Percentiles rank a stretch among this genome's conserved stretches.
Evolutionary conservation across 2,797 vertebrate genomes (phyloP).

Genomic region (Gymnopithys bicolor): DNA sequence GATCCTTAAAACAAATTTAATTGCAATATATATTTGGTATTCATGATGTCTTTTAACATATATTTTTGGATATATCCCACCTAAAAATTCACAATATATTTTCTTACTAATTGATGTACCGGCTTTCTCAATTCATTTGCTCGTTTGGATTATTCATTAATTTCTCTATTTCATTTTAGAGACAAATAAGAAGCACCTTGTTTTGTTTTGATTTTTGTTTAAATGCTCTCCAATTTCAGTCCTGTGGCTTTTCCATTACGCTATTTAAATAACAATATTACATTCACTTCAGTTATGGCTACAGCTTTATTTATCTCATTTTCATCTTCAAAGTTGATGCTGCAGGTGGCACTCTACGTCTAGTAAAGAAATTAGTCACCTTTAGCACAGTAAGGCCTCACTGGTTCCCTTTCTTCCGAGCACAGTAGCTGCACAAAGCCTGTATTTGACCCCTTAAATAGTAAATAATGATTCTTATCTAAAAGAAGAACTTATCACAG

Average conservation of each 20-base stretch:
- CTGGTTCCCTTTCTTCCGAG: not conserved
- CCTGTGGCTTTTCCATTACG: fast-evolving
- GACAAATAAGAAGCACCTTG: not conserved
- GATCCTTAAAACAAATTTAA: not conserved
- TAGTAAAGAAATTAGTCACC: not conserved
- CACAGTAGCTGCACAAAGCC: not conserved
- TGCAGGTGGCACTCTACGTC: conserved; percentile 48
- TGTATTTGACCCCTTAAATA: not conserved
- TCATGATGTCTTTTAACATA: not conserved
- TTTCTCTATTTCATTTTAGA: not conserved
- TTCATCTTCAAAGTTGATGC: not conserved
- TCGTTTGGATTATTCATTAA: not conserved
- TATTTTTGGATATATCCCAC: not conserved
- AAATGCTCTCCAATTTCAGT: not conserved
- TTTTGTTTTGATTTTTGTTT: not conserved
- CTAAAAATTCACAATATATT: not conserved
- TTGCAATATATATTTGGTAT: not conserved
- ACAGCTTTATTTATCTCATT: not conserved
- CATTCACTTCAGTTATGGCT: not conserved
- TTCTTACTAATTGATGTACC: not conserved
- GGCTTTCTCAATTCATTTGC: not conserved
- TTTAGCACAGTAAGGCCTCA: fast-evolving
- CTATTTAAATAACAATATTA: not conserved
- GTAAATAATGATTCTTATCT: not conserved
- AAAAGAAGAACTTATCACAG: not conserved